These are phyloP conservation scores for Danaus plexippus DNA, from an alignment of 1,140 invertebrate species.

Conservation along the genomic window DNA sequence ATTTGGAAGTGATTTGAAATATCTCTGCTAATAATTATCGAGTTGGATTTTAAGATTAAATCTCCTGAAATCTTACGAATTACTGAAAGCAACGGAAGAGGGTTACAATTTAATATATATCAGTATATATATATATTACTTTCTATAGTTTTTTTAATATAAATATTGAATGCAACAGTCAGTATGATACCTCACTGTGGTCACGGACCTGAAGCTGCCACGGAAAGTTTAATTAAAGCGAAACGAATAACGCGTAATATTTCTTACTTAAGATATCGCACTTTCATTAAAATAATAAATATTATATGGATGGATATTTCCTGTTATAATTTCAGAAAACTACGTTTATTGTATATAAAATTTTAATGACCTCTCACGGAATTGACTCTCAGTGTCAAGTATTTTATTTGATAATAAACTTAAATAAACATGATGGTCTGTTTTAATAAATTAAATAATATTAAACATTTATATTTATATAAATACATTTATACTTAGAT, in stretches of 20 bases:
- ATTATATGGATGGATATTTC: conserved; percentile 12
- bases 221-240: conserved; percentile 66
- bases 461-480: too few relatives aligned
- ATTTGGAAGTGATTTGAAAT: conserved; percentile 2
- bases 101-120: too few relatives aligned
- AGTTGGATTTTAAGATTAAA: not conserved
- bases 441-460: too few relatives aligned
- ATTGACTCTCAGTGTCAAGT: not conserved
- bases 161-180: not conserved
- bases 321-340: conserved; percentile 4
- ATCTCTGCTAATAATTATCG: not conserved
- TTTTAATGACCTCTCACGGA: conserved; percentile 5
- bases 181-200: conserved; percentile 29
- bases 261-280: conserved; percentile 43
- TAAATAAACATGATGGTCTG: too few relatives aligned
- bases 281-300: conserved; percentile 12
- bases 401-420: too few relatives aligned
- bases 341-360: conserved; percentile 11
- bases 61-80: too few relatives aligned
- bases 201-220: conserved; percentile 31
- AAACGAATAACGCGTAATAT: conserved; percentile 64
- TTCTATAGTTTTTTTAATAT: too few relatives aligned
- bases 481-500: too few relatives aligned
- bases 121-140: too few relatives aligned
- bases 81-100: too few relatives aligned